phyloP scores from a whole-genome alignment of 1,140 invertebrate genomes.

The Drosophila sp. region DNA sequence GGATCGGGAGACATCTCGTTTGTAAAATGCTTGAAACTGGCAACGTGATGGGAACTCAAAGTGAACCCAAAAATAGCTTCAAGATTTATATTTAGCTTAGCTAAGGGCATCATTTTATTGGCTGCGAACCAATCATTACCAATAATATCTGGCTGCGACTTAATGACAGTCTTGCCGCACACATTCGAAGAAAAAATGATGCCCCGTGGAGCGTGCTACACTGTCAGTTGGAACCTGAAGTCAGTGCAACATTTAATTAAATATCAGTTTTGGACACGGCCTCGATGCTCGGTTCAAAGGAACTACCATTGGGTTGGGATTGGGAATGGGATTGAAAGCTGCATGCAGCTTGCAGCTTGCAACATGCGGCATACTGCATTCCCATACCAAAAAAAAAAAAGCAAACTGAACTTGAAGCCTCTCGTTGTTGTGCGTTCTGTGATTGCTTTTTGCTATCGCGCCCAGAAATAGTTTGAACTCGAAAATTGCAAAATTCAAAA shows the following conservation, averaged over 20 bases:
- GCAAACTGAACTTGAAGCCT: slow-evolving; percentile 13
- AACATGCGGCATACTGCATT: slow-evolving; percentile 2
- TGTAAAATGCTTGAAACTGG: slow-evolving; percentile 19
- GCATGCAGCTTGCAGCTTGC: slow-evolving; percentile 11
- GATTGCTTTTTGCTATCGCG: slow-evolving; percentile 57
- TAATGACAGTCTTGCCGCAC: slow-evolving; percentile 11
- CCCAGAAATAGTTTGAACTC: slow-evolving; percentile 64
- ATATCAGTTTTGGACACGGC: slow-evolving; percentile 50
- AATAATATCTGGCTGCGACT: slow-evolving; percentile 6
- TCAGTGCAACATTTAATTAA: slow-evolving; percentile 76
- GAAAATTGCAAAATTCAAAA: slow-evolving; percentile 80
- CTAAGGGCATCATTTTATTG: slow-evolving; percentile 28
- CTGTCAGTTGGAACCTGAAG: slow-evolving; percentile 12
- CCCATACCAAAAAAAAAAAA: not conserved
- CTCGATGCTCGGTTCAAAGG: slow-evolving; percentile 20
- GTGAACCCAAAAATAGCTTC: slow-evolving; percentile 36
- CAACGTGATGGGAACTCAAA: slow-evolving; percentile 21
- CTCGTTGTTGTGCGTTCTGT: slow-evolving; percentile 35
- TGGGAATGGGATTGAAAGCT: no score
- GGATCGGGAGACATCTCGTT: not conserved
- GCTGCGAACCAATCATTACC: slow-evolving; percentile 34
- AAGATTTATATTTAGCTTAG: slow-evolving; percentile 39
- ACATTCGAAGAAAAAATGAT: not conserved
- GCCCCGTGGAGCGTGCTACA: slow-evolving; percentile 2
- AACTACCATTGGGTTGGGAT: not conserved